phyloP scores from a whole-genome alignment of 2,797 vertebrate genomes.

The Helarctos malayanus region DNA sequence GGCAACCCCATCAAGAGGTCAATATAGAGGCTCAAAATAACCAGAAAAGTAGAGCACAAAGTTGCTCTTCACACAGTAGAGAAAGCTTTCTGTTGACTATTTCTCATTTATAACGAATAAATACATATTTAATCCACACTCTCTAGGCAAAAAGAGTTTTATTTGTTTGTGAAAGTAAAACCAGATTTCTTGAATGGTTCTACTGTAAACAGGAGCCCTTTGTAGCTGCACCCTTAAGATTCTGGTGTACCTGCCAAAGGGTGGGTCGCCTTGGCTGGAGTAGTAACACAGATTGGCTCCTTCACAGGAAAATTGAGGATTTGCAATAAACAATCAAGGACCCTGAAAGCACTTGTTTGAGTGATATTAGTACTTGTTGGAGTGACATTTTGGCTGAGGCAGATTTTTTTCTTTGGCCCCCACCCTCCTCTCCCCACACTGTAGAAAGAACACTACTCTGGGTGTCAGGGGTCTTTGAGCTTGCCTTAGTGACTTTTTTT shows the following conservation, averaged over 20 bases:
- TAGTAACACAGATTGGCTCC: conserved; percentile 38
- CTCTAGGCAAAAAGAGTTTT: conserved; percentile 23
- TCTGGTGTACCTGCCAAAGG: conserved; percentile 67
- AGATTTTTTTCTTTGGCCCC: not conserved
- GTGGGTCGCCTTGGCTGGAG: conserved; percentile 51
- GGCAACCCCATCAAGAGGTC: not conserved
- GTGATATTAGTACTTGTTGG: not conserved
- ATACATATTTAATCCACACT: conserved; percentile 48
- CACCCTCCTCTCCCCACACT: not conserved
- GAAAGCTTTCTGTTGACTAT: conserved; percentile 37
- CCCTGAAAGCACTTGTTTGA: conserved; percentile 52
- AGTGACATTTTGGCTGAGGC: not conserved
- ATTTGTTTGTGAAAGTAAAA: conserved; percentile 71
- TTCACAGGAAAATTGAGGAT: conserved; percentile 57
- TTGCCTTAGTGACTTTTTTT: not conserved
- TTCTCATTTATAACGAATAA: conserved; percentile 62
- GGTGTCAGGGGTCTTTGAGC: not conserved
- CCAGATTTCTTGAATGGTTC: conserved; percentile 58
- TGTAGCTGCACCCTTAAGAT: conserved; percentile 43
- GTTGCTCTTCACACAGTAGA: conserved; percentile 41
- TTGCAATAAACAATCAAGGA: conserved; percentile 58
- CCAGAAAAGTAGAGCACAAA: conserved; percentile 8
- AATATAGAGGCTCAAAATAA: conserved; percentile 43
- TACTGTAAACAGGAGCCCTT: conserved; percentile 68
- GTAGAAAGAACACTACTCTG: not conserved